A percentile compares a stretch with the other conserved stretches of the same genome.
phyloP scores from a whole-genome alignment of 2,113 vertebrate species.

The Phaethornis superciliosus region DNA sequence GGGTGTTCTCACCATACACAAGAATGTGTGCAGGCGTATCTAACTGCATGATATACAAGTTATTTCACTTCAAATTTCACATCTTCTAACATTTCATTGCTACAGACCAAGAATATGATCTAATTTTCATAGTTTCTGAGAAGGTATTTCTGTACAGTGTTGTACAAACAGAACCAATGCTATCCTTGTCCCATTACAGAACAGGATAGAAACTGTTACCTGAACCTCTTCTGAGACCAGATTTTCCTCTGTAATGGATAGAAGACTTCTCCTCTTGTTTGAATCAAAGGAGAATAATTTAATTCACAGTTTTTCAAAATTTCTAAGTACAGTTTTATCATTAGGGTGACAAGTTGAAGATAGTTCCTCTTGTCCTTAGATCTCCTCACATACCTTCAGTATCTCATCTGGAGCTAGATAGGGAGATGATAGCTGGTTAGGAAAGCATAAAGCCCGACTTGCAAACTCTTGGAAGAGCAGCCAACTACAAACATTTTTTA shows the following conservation, averaged over 20 bases:
- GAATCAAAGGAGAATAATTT: not conserved
- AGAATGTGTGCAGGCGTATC: not conserved
- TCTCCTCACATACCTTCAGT: not conserved
- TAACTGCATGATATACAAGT: not conserved
- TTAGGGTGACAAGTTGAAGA: not conserved
- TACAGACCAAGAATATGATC: not conserved
- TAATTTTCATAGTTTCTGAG: not conserved
- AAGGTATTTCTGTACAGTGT: not conserved
- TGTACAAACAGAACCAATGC: not conserved
- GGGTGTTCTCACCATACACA: not conserved
- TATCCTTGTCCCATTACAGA: not conserved
- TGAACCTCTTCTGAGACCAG: not conserved
- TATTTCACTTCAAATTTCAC: not conserved
- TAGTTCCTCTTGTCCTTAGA: not conserved
- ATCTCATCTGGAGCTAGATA: not conserved
- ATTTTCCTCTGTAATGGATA: not conserved
- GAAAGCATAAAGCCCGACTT: not conserved
- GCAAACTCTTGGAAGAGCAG: not conserved
- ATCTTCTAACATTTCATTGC: not conserved
- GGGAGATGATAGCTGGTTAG: not conserved
- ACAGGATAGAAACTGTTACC: not conserved
- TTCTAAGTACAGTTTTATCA: not conserved
- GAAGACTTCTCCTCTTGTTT: not conserved
- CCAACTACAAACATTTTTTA: not conserved
- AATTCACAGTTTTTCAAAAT: not conserved